Conservation (phyloP, 2,113 vertebrate genomes). For the Protomyctophum bolini region DNA sequence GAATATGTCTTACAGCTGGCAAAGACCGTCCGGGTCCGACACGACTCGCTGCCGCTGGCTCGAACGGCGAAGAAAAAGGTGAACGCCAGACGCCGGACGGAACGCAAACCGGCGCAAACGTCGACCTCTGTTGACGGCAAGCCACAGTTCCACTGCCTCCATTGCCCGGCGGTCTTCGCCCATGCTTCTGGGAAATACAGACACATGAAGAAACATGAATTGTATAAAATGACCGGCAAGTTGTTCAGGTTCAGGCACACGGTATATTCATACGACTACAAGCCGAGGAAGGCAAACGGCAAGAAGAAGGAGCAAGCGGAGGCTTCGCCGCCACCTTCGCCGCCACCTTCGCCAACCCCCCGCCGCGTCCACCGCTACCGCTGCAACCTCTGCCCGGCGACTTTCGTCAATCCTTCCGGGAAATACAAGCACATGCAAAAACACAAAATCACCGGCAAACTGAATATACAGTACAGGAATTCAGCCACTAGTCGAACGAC, state of each 20-base stretch:
- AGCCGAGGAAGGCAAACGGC: too few species aligned
- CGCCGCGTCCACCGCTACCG: too few species aligned
- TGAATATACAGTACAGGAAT: too few species aligned
- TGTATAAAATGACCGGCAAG: constrained; percentile 62
- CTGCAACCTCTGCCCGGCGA: too few species aligned
- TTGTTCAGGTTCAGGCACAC: constrained; percentile 43
- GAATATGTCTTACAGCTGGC: constrained; percentile 47
- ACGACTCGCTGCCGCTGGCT: too few species aligned
- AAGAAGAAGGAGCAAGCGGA: too few species aligned
- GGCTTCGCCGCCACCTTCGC: too few species aligned
- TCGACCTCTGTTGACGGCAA: not conserved
- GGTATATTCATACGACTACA: too few species aligned
- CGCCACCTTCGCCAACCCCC: too few species aligned
- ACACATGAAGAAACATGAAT: constrained; percentile 76
- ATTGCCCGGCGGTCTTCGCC: constrained; percentile 70
- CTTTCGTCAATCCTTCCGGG: not conserved
- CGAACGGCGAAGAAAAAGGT: not conserved
- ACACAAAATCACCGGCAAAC: too few species aligned
- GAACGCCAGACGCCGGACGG: not conserved
- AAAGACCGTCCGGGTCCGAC: not conserved
- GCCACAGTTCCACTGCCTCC: constrained; percentile 59
- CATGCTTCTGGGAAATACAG: constrained; percentile 72
- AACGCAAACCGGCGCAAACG: constrained; percentile 25
- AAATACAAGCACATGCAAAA: too few species aligned
- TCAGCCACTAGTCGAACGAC: constrained; percentile 5